Conservation (phyloP, 2,113 vertebrate genomes). For the Corythaixoides concolor region DNA sequence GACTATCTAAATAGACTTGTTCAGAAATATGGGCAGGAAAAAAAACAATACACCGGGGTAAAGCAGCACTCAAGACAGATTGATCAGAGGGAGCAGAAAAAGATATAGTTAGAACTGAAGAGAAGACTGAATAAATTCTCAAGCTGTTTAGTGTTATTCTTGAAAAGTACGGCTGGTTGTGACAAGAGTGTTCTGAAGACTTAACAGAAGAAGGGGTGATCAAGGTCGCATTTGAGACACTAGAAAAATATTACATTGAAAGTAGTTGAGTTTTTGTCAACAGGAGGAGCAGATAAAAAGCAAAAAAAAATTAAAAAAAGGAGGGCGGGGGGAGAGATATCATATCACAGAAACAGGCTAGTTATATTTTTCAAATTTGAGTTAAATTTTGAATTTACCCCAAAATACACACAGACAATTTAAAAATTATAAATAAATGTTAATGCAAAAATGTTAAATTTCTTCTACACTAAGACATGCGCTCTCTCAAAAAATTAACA, state of each 20-base stretch:
- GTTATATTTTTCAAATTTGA: background rate
- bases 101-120: constrained; percentile 20
- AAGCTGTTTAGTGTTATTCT: background rate
- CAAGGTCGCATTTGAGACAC: constrained; percentile 17
- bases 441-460: background rate
- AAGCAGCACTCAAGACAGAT: constrained; percentile 6
- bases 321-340: background rate
- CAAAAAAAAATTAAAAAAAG: background rate
- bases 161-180: background rate
- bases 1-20: constrained; percentile 50
- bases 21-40: constrained; percentile 29
- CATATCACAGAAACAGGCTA: background rate
- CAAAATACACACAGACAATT: background rate
- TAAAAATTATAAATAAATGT: background rate
- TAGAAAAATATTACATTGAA: background rate
- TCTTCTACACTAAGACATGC: background rate
- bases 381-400: background rate
- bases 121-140: constrained; percentile 49
- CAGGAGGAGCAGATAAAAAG: background rate
- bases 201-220: background rate
- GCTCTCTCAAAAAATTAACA: background rate
- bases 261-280: background rate
- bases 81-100: constrained; percentile 37
- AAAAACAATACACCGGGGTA: constrained; percentile 5
- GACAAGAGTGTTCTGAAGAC: constrained; percentile 3